Conservation (phyloP, 1,140 invertebrate genomes). For the Mycetomoellerius zeteki region DNA sequence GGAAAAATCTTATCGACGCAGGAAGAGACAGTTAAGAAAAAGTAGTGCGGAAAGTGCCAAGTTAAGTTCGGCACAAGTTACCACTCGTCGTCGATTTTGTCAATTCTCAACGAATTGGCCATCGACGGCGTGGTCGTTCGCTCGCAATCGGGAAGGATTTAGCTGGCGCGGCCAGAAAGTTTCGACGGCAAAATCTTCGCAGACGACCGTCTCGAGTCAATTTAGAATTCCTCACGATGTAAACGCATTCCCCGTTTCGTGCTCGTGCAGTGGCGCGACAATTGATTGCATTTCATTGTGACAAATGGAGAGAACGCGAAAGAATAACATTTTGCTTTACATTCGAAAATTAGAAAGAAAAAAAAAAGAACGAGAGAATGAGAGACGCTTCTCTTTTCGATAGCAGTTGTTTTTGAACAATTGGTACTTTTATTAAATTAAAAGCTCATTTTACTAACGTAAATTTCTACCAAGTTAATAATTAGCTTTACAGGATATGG, state of each 20-base stretch:
- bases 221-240: conserved; percentile 45
- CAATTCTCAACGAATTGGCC: conserved; percentile 38
- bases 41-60: conserved; percentile 29
- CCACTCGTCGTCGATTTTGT: conserved; percentile 44
- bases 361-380: background rate
- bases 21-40: background rate
- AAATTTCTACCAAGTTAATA: background rate
- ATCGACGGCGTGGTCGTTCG: conserved; percentile 24
- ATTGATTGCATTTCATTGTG: conserved; percentile 23
- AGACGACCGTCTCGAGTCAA: conserved; percentile 28
- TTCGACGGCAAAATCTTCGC: conserved; percentile 33
- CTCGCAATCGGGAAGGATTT: conserved; percentile 17
- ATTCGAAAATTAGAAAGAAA: background rate
- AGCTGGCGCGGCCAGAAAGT: conserved; percentile 27
- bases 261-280: background rate
- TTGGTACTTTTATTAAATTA: background rate
- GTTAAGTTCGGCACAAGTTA: conserved; percentile 12
- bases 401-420: background rate
- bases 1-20: conserved; percentile 19
- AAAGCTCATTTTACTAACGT: background rate
- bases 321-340: background rate
- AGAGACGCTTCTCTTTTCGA: background rate
- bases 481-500: background rate
- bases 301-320: background rate
- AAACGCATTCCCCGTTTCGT: conserved; percentile 14